These are phyloP conservation scores for Rhinella marina DNA, from an alignment of 2,797 vertebrate species.

Conservation along the genomic window DNA sequence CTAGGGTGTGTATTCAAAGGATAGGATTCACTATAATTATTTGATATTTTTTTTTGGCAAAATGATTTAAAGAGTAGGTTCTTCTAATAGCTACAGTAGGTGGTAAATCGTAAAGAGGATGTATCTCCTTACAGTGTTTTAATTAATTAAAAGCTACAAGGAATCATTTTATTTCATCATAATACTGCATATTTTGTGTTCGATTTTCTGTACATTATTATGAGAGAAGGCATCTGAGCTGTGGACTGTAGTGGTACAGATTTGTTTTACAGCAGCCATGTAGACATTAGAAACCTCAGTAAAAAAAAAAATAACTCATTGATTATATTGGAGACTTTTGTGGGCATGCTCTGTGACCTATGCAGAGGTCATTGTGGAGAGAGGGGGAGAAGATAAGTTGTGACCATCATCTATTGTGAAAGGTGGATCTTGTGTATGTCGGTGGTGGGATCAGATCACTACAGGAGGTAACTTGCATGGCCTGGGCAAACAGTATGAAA, in stretches of 20 bases:
- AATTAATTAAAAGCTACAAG: neutral
- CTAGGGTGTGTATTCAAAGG: neutral
- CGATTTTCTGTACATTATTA: neutral
- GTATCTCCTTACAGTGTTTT: neutral
- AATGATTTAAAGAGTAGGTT: neutral
- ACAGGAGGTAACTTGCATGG: no score
- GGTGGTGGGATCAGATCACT: no score
- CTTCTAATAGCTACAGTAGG: neutral
- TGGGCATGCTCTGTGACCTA: neutral
- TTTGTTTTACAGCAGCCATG: no score
- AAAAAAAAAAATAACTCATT: no score
- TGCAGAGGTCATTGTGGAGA: neutral
- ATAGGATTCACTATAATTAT: neutral
- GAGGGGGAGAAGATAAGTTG: neutral
- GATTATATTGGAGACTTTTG: neutral
- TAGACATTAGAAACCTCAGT: no score
- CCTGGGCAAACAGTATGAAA: no score
- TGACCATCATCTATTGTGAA: neutral
- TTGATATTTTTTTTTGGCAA: neutral
- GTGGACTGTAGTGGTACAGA: no score
- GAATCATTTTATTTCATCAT: neutral
- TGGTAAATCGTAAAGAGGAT: neutral
- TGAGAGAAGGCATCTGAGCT: neutral
- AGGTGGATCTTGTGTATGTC: no score
- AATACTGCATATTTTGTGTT: neutral